Percentiles rank a stretch among this genome's conserved stretches.
These are phyloP conservation scores for Thomomys bottae DNA, from an alignment of 2,113 vertebrate genomes.

Conservation along the genomic window DNA sequence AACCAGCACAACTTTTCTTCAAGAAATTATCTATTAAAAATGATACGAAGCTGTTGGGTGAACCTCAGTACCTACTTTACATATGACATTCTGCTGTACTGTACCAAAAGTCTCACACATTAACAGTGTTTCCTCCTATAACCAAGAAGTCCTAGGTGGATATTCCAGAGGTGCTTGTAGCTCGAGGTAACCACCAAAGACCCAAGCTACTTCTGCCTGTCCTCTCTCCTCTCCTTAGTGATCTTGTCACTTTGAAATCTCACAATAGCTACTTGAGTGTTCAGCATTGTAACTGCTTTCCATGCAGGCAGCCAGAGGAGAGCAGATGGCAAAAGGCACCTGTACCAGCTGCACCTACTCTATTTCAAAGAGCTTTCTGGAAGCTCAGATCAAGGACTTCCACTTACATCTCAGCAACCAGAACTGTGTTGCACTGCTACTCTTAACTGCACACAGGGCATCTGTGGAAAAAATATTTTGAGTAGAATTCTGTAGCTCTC, in stretches of 20 bases:
- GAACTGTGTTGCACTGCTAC: neutral
- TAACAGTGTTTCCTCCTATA: constrained; percentile 3
- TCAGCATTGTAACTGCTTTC: constrained; percentile 27
- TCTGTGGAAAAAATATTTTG: constrained; percentile 31
- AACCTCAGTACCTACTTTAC: neutral
- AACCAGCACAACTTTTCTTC: constrained; percentile 11
- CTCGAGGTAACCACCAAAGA: neutral
- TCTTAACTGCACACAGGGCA: neutral
- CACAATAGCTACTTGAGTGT: neutral
- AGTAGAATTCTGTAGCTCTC: constrained; percentile 26
- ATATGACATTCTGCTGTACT: neutral
- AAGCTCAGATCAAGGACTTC: constrained; percentile 41
- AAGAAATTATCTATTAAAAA: constrained; percentile 49
- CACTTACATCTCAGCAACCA: neutral
- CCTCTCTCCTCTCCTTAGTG: neutral
- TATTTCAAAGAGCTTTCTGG: constrained; percentile 50
- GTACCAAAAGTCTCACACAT: neutral
- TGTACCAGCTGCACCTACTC: neutral
- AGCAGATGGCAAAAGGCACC: constrained; percentile 38
- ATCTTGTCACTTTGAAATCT: constrained; percentile 16
- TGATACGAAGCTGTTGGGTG: neutral
- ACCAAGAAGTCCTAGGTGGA: neutral
- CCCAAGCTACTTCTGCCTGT: neutral
- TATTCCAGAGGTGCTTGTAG: neutral
- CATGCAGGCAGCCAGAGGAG: constrained; percentile 19